Base-by-base conservation (phyloP, 2,888 invertebrate species). In the Thecocarcelia acutangulata region DNA sequence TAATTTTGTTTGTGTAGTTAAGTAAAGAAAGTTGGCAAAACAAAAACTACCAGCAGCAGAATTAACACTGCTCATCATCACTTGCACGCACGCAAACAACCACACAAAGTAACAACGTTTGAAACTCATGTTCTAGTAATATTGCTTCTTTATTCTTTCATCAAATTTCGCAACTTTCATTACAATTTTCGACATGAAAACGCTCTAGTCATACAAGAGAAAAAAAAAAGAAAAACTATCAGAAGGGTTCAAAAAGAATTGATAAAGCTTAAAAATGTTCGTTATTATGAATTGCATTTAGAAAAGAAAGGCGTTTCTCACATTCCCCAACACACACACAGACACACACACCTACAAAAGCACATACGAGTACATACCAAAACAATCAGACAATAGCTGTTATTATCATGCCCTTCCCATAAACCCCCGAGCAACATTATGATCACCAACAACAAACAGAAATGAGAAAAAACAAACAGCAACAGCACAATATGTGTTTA, bases 261-360 rank as follows among this genome's bases (percentile, higher is more conserved):
- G 50, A 15, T 54, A 13, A 4, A 59, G 56, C 21, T 42, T 59
- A 33, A 75, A 66, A 37, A 37, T 19, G 13, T 58, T 75, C 33
- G 37, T 68, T 76, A 48, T 61, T 70, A 69, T 50, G 56, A 70
- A 77, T 77, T 77, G 77, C 70, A 63, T 77, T 70, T 77, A 21
- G 63, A 70, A 56, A 56, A 56, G 70, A 50, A 77, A 77, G 77
- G 77, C 77, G 70, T 77, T 64, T 56, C 63, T 56, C 17, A 24
- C 15, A 33, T 9, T 33, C 3, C 28, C 3, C 28, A 50, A 50
- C 24, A 42, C 13, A 73, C 9, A n/a, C 5, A n/a, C 12, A 13
- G 8, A 15, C 13, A 74, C 56, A 13, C 11, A 37, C 9, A 13
- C 11, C 15, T 3, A 15, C 4, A 33, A 33, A 5, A 33, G 8